A percentile compares a stretch with the other conserved stretches of the same genome.
Evolutionary conservation across 1,140 invertebrate species (phyloP).

Genomic region (Alviniconcha marisindica): DNA sequence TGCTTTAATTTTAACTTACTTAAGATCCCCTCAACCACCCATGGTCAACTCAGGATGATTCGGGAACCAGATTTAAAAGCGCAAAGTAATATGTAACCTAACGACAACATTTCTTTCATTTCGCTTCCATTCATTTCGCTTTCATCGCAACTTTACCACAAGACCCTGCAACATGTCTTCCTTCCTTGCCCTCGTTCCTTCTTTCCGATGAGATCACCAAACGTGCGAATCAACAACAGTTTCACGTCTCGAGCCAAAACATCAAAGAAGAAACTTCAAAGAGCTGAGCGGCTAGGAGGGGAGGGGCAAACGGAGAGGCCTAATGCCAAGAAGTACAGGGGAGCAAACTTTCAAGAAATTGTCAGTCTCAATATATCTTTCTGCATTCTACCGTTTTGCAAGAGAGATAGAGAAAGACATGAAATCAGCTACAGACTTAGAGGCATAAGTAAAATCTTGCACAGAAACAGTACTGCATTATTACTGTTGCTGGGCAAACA

Average conservation of each 20-base stretch:
- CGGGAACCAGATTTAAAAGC: too few relatives aligned
- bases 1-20: too few relatives aligned
- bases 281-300: background rate
- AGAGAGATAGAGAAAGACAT: background rate
- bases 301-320: constrained; percentile 3
- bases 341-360: constrained; percentile 24
- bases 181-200: background rate
- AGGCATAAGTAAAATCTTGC: background rate
- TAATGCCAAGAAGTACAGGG: constrained; percentile 19
- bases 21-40: too few relatives aligned
- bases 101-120: too few relatives aligned
- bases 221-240: constrained; percentile 18
- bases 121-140: too few relatives aligned
- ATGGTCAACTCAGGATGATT: too few relatives aligned
- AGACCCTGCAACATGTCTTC: background rate
- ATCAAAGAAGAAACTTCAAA: constrained; percentile 17
- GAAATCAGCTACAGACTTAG: background rate
- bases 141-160: too few relatives aligned
- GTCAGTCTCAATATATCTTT: constrained; percentile 13
- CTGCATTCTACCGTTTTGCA: background rate
- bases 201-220: background rate
- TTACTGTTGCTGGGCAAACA: too few relatives aligned
- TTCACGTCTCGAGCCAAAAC: constrained; percentile 19
- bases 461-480: too few relatives aligned
- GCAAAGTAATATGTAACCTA: too few relatives aligned